Percentiles rank a stretch among this genome's conserved stretches.
These are phyloP conservation scores for Chloromyia formosa DNA, from an alignment of 2,888 invertebrate genomes.

Conservation along the genomic window DNA sequence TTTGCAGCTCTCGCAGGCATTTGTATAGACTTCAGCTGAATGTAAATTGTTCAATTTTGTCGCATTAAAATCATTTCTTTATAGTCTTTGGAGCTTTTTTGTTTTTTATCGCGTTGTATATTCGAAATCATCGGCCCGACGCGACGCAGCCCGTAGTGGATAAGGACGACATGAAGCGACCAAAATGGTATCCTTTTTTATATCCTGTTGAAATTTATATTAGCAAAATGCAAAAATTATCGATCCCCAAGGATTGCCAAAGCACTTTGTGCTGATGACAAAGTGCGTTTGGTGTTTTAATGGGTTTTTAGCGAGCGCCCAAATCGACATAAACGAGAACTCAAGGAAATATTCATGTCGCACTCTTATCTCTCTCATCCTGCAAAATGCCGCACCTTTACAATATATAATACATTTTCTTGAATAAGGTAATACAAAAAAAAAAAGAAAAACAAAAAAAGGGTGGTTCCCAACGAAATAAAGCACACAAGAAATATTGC, in stretches of 20 bases:
- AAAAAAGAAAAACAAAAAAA: neutral
- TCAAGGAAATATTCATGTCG: neutral
- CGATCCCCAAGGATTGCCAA: slow-evolving; percentile 22
- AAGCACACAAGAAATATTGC: neutral
- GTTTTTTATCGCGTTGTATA: neutral
- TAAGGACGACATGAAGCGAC: neutral
- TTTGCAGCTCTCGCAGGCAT: no score
- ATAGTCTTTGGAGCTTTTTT: slow-evolving; percentile 20
- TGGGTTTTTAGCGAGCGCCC: neutral
- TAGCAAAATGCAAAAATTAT: slow-evolving; percentile 22
- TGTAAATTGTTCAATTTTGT: slow-evolving; percentile 38
- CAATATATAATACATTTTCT: slow-evolving; percentile 16
- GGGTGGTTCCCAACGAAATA: neutral
- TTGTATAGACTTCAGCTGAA: slow-evolving; percentile 16
- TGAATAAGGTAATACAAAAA: neutral
- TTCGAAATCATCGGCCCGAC: neutral
- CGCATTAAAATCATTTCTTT: slow-evolving; percentile 38
- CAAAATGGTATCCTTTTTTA: neutral
- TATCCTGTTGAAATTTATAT: slow-evolving; percentile 15
- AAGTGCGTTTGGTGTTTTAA: slow-evolving; percentile 23
- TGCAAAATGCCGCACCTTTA: neutral
- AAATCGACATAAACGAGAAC: neutral
- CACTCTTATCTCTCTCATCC: neutral
- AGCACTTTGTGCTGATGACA: slow-evolving; percentile 13
- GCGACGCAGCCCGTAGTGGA: neutral